Conservation (phyloP, 2,888 invertebrate species). For the Strigamia maritima region DNA sequence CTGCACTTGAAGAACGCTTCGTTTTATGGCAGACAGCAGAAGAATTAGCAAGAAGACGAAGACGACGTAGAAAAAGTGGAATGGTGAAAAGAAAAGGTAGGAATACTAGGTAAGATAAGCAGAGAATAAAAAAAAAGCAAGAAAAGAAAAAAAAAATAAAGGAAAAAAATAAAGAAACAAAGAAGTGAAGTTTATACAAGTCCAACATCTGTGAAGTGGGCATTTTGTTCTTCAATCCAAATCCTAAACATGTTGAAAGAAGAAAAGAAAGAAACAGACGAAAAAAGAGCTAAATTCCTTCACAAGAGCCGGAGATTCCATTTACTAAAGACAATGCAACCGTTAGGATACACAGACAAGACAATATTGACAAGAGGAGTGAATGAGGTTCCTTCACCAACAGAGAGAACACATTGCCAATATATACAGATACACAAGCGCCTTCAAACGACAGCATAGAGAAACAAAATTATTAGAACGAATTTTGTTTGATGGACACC, state of each 20-base stretch:
- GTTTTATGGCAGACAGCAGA: slow-evolving; percentile 11
- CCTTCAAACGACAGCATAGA: neutral
- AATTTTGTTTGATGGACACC: neutral
- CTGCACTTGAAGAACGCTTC: slow-evolving; percentile 1
- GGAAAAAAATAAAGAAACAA: neutral
- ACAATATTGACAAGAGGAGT: slow-evolving; percentile 25
- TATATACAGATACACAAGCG: slow-evolving; percentile 7
- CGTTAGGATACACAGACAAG: slow-evolving; percentile 24
- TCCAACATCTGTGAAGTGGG: slow-evolving; percentile 17
- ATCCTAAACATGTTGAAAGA: slow-evolving; percentile 1
- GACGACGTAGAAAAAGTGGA: neutral
- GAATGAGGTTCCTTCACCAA: neutral
- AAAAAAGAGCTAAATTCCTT: neutral
- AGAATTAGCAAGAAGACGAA: slow-evolving; percentile 6
- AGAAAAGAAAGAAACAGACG: neutral
- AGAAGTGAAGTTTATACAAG: slow-evolving; percentile 4
- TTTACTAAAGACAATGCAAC: slow-evolving; percentile 25
- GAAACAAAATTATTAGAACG: slow-evolving; percentile 7
- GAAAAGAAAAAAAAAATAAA: neutral
- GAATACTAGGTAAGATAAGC: neutral
- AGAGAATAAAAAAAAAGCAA: neutral
- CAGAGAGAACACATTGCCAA: slow-evolving; percentile 10
- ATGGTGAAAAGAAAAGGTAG: neutral
- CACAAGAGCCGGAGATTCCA: slow-evolving; percentile 22
- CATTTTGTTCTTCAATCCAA: slow-evolving; percentile 18